Evolutionary conservation across 1,140 invertebrate genomes (phyloP).

Genomic region (Brachionus calyciflorus): DNA sequence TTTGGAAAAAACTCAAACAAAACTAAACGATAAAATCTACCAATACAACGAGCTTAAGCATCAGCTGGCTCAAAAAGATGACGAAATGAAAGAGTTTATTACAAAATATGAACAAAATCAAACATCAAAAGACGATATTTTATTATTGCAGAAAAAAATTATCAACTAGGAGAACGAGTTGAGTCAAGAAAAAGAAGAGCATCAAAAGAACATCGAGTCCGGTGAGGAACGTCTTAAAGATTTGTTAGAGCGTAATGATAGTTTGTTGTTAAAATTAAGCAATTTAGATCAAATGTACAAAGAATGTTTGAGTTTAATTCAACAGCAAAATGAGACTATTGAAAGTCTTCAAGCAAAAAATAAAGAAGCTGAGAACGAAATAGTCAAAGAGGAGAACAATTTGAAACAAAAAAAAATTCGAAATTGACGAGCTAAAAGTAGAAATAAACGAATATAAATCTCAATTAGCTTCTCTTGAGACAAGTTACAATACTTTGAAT

Average conservation of each 20-base stretch:
- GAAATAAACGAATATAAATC: no score
- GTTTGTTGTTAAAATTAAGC: not conserved
- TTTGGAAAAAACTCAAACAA: slow-evolving; percentile 26
- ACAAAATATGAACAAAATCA: slow-evolving; percentile 39
- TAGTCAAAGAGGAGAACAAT: not conserved
- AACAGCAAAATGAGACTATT: slow-evolving; percentile 11
- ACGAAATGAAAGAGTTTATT: slow-evolving; percentile 44
- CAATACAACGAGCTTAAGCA: slow-evolving; percentile 17
- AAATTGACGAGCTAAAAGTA: no score
- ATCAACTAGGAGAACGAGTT: slow-evolving; percentile 13
- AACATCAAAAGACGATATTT: slow-evolving; percentile 29
- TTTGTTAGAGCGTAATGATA: slow-evolving; percentile 25
- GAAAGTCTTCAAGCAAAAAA: not conserved
- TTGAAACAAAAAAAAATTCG: no score
- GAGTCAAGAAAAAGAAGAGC: slow-evolving; percentile 11
- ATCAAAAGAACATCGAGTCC: slow-evolving; percentile 10
- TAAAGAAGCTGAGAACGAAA: not conserved
- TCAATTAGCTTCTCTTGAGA: no score
- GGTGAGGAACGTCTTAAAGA: slow-evolving; percentile 27
- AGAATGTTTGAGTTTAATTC: not conserved
- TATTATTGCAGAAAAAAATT: slow-evolving; percentile 27
- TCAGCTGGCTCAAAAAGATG: slow-evolving; percentile 28
- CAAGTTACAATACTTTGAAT: not conserved
- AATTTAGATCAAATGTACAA: slow-evolving; percentile 5
- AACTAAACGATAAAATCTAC: slow-evolving; percentile 31